phyloP scores from a whole-genome alignment of 2,888 invertebrate species.

The Drosophila testacea region DNA sequence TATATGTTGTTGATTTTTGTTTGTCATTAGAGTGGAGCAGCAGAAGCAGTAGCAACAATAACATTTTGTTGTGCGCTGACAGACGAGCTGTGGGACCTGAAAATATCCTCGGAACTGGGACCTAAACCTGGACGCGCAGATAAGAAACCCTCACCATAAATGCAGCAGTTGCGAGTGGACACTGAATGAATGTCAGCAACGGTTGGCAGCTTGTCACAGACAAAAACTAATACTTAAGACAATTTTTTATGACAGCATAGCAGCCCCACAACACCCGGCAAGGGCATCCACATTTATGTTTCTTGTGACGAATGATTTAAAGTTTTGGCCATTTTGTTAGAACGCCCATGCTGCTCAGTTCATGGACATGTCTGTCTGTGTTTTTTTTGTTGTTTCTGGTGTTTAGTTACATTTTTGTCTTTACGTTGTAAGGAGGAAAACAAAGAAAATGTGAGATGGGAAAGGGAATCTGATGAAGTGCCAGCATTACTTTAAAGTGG shows the following conservation, averaged over 20 bases:
- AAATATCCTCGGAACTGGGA: slow-evolving; percentile 27
- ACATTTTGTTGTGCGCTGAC: slow-evolving; percentile 67
- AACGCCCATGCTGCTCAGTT: slow-evolving; percentile 7
- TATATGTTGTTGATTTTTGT: slow-evolving; percentile 75
- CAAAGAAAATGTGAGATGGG: background rate
- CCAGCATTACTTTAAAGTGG: slow-evolving; percentile 75
- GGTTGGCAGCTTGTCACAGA: slow-evolving; percentile 72
- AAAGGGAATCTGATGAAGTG: slow-evolving; percentile 68
- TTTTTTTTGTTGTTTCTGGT: slow-evolving; percentile 53
- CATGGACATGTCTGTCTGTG: slow-evolving; percentile 29
- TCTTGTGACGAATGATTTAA: slow-evolving; percentile 61
- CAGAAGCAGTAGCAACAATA: slow-evolving; percentile 38
- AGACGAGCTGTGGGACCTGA: slow-evolving; percentile 67
- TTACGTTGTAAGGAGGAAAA: slow-evolving; percentile 17
- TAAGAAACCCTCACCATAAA: slow-evolving; percentile 51
- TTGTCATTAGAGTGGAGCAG: slow-evolving; percentile 60
- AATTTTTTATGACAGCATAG: slow-evolving; percentile 76
- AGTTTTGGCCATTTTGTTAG: slow-evolving; percentile 58
- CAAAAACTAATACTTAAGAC: slow-evolving; percentile 78
- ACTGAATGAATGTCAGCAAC: slow-evolving; percentile 72
- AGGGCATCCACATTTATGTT: slow-evolving; percentile 8
- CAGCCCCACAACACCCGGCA: slow-evolving; percentile 24
- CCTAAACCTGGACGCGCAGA: slow-evolving; percentile 51
- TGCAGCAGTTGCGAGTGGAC: slow-evolving; percentile 62
- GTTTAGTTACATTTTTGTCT: slow-evolving; percentile 78